Percentiles rank a stretch among this genome's conserved stretches.
Conservation (phyloP, 2,888 invertebrate genomes). For the Romanomermis culicivorax region DNA sequence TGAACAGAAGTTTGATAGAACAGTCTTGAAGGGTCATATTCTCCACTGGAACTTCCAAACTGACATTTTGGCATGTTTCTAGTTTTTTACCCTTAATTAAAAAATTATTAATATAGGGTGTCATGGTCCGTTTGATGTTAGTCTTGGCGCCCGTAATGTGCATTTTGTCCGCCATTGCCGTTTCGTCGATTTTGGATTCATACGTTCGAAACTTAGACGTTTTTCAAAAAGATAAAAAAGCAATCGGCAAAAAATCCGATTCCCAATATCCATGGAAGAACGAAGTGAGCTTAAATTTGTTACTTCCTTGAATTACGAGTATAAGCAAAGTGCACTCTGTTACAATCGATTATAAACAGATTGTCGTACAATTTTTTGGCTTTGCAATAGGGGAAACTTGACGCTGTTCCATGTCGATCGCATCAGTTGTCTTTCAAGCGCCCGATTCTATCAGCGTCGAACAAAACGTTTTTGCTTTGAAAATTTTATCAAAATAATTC, state of each 20-base stretch:
- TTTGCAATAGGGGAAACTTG: too few relatives aligned
- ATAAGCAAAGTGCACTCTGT: too few relatives aligned
- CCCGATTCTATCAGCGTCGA: too few relatives aligned
- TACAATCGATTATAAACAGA: too few relatives aligned
- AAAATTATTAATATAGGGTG: conserved; percentile 53
- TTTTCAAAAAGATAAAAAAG: conserved; percentile 12
- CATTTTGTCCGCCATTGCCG: conserved; percentile 80
- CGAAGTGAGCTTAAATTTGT: conserved; percentile 45
- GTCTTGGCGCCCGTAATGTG: conserved; percentile 96
- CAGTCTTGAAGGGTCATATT: conserved; percentile 45
- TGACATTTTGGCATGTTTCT: conserved; percentile 44
- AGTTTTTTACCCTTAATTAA: conserved; percentile 11
- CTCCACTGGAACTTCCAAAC: conserved; percentile 77
- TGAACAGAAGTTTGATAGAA: conserved; percentile 76
- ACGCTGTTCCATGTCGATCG: too few relatives aligned
- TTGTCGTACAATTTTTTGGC: too few relatives aligned
- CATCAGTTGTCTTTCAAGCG: too few relatives aligned
- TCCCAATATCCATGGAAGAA: conserved; percentile 52
- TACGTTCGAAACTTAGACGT: conserved; percentile 61
- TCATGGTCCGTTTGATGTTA: conserved; percentile 95
- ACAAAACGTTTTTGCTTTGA: too few relatives aligned
- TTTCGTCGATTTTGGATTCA: conserved; percentile 55
- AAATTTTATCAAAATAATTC: too few relatives aligned
- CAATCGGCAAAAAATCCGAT: conserved; percentile 24
- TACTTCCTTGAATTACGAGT: too few relatives aligned